phyloP scores from a whole-genome alignment of 2,888 invertebrate genomes.

The Agriopis marginaria region DNA sequence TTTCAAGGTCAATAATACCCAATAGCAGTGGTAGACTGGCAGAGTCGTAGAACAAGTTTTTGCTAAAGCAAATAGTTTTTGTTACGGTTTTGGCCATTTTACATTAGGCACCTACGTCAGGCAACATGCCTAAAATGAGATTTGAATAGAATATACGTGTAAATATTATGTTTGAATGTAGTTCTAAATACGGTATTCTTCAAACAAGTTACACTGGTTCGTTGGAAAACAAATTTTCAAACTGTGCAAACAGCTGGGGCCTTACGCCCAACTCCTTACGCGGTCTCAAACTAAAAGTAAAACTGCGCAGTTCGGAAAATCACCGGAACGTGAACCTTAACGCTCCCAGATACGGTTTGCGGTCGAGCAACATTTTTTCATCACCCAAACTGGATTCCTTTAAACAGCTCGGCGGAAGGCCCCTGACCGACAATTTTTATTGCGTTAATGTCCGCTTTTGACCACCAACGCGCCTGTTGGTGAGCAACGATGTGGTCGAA shows the following conservation, averaged over 20 bases:
- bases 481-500: too few species aligned
- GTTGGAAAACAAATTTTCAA: background rate
- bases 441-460: too few species aligned
- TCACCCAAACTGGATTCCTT: too few species aligned
- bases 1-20: constrained; percentile 10
- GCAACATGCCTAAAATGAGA: background rate
- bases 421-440: too few species aligned
- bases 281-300: too few species aligned
- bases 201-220: background rate
- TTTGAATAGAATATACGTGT: background rate
- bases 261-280: too few species aligned
- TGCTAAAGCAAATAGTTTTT: constrained; percentile 13
- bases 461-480: too few species aligned
- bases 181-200: background rate
- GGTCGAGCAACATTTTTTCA: too few species aligned
- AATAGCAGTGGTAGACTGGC: background rate
- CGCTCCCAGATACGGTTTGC: too few species aligned
- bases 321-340: too few species aligned
- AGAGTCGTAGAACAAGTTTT: constrained; percentile 14
- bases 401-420: too few species aligned
- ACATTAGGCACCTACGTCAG: constrained; percentile 4
- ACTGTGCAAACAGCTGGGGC: background rate
- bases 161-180: background rate
- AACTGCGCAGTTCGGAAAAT: too few species aligned
- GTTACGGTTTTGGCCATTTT: constrained; percentile 3